These are phyloP conservation scores for Folsomia candida DNA, from an alignment of 2,888 invertebrate genomes.

Conservation along the genomic window DNA sequence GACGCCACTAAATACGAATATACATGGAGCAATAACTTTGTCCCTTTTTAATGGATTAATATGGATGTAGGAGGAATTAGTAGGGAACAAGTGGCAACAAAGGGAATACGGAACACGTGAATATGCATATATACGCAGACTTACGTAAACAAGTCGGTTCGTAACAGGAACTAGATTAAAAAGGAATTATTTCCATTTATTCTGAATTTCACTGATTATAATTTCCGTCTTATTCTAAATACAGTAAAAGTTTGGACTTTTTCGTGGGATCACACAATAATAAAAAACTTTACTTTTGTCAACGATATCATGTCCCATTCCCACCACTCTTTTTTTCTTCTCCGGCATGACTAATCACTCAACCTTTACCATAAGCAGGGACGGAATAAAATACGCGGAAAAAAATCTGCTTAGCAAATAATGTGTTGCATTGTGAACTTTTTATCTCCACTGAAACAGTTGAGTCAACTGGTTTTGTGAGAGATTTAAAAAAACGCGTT, in stretches of 20 bases:
- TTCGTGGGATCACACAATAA: too few relatives aligned
- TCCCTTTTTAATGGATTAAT: conserved; percentile 14
- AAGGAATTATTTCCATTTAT: neutral
- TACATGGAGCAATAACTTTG: neutral
- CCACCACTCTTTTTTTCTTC: neutral
- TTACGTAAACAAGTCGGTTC: neutral
- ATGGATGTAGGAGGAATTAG: conserved; percentile 14
- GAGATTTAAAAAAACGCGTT: neutral
- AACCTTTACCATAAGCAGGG: neutral
- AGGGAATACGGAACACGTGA: neutral
- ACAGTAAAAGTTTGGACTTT: too few relatives aligned
- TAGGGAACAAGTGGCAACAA: neutral
- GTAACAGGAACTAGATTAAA: neutral
- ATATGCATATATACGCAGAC: too few relatives aligned
- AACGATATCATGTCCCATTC: neutral
- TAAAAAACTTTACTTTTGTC: neutral
- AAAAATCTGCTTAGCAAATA: neutral
- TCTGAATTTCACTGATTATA: too few relatives aligned
- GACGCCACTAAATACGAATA: neutral
- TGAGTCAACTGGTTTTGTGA: neutral
- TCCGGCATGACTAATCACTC: neutral
- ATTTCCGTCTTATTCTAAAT: too few relatives aligned
- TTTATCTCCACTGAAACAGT: neutral
- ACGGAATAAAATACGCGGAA: neutral
- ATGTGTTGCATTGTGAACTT: neutral